Evolutionary conservation across 2,113 vertebrate genomes (phyloP).

Genomic region (Melanerpes formicivorus): DNA sequence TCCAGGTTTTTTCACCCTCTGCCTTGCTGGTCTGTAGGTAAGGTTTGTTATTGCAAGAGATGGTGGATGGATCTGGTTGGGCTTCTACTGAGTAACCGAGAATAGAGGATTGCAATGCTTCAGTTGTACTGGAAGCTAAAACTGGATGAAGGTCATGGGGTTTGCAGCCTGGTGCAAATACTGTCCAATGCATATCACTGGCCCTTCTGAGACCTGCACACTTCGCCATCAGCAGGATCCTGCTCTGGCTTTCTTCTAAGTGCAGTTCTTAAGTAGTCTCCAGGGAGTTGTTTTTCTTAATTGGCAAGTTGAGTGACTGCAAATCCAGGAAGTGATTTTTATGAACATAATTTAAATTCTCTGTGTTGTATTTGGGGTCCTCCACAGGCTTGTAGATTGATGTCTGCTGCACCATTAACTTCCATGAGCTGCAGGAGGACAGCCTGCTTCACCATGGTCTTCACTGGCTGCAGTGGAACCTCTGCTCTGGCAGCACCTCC

Average conservation of each 20-base stretch:
- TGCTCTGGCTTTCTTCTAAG: neutral
- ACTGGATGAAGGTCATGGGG: neutral
- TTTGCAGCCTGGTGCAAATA: neutral
- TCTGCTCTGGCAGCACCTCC: too few relatives aligned
- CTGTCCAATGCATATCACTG: neutral
- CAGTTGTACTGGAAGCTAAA: neutral
- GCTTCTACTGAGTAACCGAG: neutral
- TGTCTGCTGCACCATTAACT: too few relatives aligned
- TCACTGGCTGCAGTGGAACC: too few relatives aligned
- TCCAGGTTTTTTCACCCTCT: neutral
- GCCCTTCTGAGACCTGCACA: neutral
- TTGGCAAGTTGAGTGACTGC: neutral
- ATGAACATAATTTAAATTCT: neutral
- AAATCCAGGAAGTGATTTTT: slow-evolving; percentile 1
- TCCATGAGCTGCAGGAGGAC: too few relatives aligned
- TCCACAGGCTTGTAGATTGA: too few relatives aligned
- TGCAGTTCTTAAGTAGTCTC: neutral
- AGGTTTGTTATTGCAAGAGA: neutral
- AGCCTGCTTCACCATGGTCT: too few relatives aligned
- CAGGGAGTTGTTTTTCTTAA: neutral
- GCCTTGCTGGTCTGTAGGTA: neutral
- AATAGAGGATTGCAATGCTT: neutral
- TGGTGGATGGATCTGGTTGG: neutral
- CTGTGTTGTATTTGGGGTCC: neutral
- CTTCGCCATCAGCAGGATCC: neutral